These are phyloP conservation scores for Alethe diademata DNA, from an alignment of 2,113 vertebrate species.

Conservation along the genomic window DNA sequence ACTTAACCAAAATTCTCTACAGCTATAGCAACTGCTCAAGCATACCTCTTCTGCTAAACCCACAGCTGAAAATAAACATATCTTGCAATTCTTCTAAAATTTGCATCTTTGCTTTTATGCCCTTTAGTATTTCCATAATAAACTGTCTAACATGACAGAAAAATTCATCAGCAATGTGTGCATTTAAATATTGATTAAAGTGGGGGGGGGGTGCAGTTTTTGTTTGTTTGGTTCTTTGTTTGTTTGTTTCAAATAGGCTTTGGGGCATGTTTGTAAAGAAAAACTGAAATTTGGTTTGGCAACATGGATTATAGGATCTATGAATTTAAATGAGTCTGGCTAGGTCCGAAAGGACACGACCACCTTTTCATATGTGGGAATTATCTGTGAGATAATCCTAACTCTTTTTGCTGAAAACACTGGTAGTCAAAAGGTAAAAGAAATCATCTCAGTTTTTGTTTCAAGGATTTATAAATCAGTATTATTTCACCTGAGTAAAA, in stretches of 20 bases:
- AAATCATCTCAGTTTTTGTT: not conserved
- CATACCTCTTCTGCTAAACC: not conserved
- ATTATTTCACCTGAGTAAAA: not conserved
- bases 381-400: not conserved
- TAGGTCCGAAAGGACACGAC: not conserved
- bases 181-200: not conserved
- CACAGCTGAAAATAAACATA: not conserved
- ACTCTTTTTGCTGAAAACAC: not conserved
- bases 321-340: not conserved
- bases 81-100: not conserved
- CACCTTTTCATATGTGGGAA: not conserved
- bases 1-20: not conserved
- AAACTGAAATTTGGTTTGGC: not conserved
- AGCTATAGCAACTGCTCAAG: not conserved
- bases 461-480: not conserved
- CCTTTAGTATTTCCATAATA: not conserved
- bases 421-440: not conserved
- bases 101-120: not conserved
- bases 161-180: not conserved
- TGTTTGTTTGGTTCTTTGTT: not conserved
- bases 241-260: not conserved
- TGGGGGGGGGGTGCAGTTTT: accelerated
- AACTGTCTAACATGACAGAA: not conserved
- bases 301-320: not conserved
- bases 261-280: not conserved